phyloP scores from a whole-genome alignment of 1,140 invertebrate species.

The Prorops nasuta region DNA sequence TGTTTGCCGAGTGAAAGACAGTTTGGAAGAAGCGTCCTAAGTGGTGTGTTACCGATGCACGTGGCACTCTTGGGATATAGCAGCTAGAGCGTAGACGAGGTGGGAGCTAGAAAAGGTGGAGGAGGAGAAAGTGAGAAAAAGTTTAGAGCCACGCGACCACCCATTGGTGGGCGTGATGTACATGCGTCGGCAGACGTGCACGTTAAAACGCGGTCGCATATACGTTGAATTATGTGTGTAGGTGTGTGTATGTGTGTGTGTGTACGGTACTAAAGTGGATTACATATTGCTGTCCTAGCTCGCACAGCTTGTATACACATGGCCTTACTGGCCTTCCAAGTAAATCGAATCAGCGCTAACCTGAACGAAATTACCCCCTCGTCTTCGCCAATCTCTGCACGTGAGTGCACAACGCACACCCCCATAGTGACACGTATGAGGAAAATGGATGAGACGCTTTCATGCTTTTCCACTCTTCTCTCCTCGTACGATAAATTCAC shows the following conservation, averaged over 20 bases:
- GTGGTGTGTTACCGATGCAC: no score
- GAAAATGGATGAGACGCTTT: slow-evolving; percentile 12
- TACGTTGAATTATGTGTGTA: no score
- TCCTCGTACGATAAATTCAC: background rate
- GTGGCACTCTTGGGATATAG: no score
- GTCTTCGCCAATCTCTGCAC: slow-evolving; percentile 17
- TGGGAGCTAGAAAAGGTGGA: no score
- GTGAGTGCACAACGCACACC: slow-evolving; percentile 16
- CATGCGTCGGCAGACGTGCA: no score
- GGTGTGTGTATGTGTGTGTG: no score
- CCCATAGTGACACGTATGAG: slow-evolving; percentile 2
- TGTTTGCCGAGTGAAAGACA: no score
- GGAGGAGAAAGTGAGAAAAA: no score
- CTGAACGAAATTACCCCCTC: slow-evolving; percentile 16
- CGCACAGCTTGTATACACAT: slow-evolving; percentile 25
- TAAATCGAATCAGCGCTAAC: slow-evolving; percentile 38
- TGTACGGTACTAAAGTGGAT: slow-evolving; percentile 34
- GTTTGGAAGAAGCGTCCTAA: no score
- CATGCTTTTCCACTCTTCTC: background rate
- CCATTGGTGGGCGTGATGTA: no score
- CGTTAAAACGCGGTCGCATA: slow-evolving; percentile 4
- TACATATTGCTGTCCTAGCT: slow-evolving; percentile 40
- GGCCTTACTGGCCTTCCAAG: slow-evolving; percentile 21
- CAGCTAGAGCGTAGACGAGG: no score
- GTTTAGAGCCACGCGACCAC: no score